Evolutionary conservation across 2,113 vertebrate species (phyloP).

Genomic region (Gallinago media): DNA sequence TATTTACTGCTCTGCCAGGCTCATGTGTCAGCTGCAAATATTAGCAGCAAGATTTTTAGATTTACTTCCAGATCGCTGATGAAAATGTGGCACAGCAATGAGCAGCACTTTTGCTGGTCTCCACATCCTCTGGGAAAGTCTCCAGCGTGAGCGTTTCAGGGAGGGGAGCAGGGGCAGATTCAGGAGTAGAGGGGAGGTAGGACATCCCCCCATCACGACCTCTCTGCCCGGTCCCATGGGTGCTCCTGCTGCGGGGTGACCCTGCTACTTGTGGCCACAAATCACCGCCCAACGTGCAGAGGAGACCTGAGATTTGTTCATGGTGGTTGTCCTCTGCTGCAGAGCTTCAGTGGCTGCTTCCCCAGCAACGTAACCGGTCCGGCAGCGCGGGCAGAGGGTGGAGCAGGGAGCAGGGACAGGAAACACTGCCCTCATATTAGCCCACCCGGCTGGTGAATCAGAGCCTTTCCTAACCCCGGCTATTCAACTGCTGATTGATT

Average conservation of each 20-base stretch:
- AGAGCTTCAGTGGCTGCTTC: background rate
- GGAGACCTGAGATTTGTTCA: background rate
- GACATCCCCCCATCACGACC: accelerated
- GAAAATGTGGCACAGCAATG: background rate
- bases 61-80: background rate
- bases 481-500: background rate
- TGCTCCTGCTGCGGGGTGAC: background rate
- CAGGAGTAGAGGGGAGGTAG: accelerated
- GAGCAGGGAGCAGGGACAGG: background rate
- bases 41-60: background rate
- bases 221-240: too few relatives aligned
- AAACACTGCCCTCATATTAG: background rate
- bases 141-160: accelerated
- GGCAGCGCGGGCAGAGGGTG: background rate
- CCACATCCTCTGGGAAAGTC: background rate
- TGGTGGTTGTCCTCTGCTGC: accelerated
- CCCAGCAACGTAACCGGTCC: background rate
- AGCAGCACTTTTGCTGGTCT: background rate
- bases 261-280: background rate
- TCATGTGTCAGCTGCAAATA: constrained; percentile 5
- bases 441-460: background rate
- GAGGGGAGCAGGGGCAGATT: background rate
- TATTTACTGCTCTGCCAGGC: constrained; percentile 52
- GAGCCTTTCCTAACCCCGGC: background rate
- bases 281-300: accelerated